phyloP scores from a whole-genome alignment of 2,797 vertebrate genomes.

The Microhierax caerulescens region DNA sequence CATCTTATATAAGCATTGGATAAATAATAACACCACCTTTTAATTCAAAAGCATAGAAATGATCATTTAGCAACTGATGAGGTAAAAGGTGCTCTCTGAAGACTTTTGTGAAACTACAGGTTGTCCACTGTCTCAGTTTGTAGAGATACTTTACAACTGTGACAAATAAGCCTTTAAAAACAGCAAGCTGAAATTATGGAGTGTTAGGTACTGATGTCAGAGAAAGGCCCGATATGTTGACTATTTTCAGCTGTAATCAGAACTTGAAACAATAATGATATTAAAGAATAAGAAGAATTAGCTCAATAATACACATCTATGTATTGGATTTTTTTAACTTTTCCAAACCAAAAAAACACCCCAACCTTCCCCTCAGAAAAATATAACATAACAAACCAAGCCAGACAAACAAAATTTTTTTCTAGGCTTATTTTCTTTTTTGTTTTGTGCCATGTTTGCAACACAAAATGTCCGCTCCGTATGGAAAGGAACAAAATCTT shows the following conservation, averaged over 20 bases:
- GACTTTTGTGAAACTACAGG: neutral
- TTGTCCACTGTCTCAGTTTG: neutral
- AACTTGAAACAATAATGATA: neutral
- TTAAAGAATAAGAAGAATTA: neutral
- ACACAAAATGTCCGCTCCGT: neutral
- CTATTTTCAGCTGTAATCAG: neutral
- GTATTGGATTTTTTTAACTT: neutral
- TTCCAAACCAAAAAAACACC: neutral
- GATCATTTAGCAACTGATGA: neutral
- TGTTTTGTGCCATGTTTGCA: neutral
- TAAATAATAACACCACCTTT: neutral
- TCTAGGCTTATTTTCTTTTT: neutral
- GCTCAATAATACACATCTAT: neutral
- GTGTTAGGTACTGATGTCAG: neutral
- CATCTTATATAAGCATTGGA: neutral
- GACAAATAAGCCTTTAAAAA: neutral
- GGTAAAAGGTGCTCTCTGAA: neutral
- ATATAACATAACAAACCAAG: neutral
- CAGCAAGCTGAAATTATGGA: neutral
- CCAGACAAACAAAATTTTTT: neutral
- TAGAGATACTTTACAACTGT: neutral
- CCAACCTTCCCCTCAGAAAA: neutral
- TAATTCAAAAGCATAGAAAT: neutral
- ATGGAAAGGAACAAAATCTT: neutral
- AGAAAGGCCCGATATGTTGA: neutral